A percentile compares a stretch with the other conserved stretches of the same genome.
phyloP scores from a whole-genome alignment of 2,888 invertebrate species.

The Mantis religiosa region DNA sequence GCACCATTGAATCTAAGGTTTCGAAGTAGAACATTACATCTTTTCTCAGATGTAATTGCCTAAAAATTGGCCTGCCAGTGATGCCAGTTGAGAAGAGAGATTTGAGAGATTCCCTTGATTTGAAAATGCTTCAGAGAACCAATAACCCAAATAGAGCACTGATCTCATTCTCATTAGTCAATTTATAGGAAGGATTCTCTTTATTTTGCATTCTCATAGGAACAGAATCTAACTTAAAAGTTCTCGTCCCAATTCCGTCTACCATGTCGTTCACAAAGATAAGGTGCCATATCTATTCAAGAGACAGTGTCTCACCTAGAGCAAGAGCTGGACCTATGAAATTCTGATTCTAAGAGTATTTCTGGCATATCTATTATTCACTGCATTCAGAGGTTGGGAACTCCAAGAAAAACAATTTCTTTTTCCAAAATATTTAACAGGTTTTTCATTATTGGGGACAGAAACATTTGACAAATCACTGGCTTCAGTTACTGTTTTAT shows the following conservation, averaged over 20 bases:
- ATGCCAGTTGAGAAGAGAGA: not conserved
- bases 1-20: not conserved
- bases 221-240: not conserved
- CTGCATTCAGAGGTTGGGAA: no score
- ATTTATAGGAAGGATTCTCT: not conserved
- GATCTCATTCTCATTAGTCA: not conserved
- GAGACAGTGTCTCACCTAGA: no score
- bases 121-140: not conserved
- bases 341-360: no score
- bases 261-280: no score
- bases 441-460: no score
- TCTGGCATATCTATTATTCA: no score
- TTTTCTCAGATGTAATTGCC: not conserved
- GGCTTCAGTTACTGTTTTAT: no score
- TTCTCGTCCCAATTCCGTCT: not conserved
- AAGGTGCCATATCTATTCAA: no score
- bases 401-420: no score
- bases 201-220: not conserved
- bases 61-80: not conserved
- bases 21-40: not conserved
- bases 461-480: no score
- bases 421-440: no score
- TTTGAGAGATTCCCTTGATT: not conserved
- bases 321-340: no score
- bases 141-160: not conserved